These are phyloP conservation scores for Phengaris arion DNA, from an alignment of 2,888 invertebrate species.

Conservation along the genomic window DNA sequence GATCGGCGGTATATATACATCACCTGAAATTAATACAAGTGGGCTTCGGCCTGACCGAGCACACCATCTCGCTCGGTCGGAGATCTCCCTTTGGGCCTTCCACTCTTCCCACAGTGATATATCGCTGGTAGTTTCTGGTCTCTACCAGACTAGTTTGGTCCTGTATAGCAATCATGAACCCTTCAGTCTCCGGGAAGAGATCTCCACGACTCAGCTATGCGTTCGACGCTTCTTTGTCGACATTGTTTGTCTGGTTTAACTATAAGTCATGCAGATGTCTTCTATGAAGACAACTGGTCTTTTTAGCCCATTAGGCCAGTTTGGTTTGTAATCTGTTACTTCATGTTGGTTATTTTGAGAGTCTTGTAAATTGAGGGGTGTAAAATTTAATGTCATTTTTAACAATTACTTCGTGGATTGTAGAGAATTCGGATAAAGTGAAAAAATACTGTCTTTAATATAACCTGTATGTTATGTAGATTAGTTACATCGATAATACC, in stretches of 20 bases:
- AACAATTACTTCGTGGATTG: too few species aligned
- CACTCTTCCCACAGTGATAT: too few species aligned
- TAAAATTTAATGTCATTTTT: too few species aligned
- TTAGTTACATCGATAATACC: slow-evolving; percentile 28
- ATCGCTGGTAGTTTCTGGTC: too few species aligned
- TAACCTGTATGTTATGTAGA: slow-evolving; percentile 22
- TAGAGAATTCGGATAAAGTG: too few species aligned
- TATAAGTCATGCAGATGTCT: slow-evolving; percentile 33
- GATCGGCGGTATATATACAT: too few species aligned
- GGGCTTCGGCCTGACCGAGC: too few species aligned
- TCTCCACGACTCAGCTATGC: slow-evolving; percentile 27
- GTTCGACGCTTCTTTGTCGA: slow-evolving; percentile 35
- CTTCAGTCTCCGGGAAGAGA: slow-evolving; percentile 13
- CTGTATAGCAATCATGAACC: not conserved
- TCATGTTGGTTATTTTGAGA: too few species aligned
- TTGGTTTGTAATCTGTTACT: not conserved
- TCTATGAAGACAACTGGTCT: slow-evolving; percentile 28
- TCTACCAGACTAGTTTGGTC: not conserved
- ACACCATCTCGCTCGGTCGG: too few species aligned
- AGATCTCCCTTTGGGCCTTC: too few species aligned
- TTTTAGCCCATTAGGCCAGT: slow-evolving; percentile 30
- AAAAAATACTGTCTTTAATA: not conserved
- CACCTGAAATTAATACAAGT: too few species aligned
- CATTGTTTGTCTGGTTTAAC: slow-evolving; percentile 27
- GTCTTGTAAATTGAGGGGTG: too few species aligned